These are phyloP conservation scores for Lycaena phlaeas DNA, from an alignment of 2,888 invertebrate genomes.

Conservation along the genomic window DNA sequence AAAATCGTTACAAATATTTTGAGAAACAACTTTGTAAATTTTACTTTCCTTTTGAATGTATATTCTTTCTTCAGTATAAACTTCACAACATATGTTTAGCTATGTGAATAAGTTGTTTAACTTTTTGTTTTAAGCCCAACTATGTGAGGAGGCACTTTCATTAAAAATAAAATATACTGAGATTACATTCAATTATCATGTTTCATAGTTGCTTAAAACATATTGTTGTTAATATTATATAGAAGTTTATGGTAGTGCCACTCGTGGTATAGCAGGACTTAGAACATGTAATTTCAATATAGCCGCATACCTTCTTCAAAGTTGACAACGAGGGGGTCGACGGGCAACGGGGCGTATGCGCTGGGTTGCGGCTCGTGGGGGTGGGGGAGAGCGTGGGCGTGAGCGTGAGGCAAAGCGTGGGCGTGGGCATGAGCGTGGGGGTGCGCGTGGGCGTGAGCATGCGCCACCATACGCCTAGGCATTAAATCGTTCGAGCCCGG, in stretches of 20 bases:
- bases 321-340: constrained; percentile 82
- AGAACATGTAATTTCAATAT: constrained; percentile 72
- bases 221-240: too few species aligned
- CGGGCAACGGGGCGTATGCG: constrained; percentile 62
- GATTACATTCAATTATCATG: too few species aligned
- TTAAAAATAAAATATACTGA: neutral
- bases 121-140: neutral
- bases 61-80: neutral
- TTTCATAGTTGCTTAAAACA: too few species aligned
- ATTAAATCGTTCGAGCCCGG: constrained; percentile 43
- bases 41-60: too few species aligned
- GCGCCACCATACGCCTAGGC: constrained; percentile 42
- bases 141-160: neutral
- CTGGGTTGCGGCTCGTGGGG: constrained; percentile 31
- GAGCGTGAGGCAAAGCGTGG: constrained; percentile 25
- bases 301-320: constrained; percentile 89
- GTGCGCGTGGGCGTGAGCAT: constrained; percentile 29
- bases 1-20: constrained; percentile 3
- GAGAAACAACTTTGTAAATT: constrained; percentile 1
- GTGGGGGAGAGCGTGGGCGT: constrained; percentile 26
- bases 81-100: neutral
- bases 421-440: constrained; percentile 31
- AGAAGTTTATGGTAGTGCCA: constrained; percentile 6
- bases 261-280: constrained; percentile 29
- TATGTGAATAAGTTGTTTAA: neutral